Percentiles rank a stretch among this genome's conserved stretches.
Evolutionary conservation across 1,140 invertebrate species (phyloP).

Genomic region (Bradynema listronoti): DNA sequence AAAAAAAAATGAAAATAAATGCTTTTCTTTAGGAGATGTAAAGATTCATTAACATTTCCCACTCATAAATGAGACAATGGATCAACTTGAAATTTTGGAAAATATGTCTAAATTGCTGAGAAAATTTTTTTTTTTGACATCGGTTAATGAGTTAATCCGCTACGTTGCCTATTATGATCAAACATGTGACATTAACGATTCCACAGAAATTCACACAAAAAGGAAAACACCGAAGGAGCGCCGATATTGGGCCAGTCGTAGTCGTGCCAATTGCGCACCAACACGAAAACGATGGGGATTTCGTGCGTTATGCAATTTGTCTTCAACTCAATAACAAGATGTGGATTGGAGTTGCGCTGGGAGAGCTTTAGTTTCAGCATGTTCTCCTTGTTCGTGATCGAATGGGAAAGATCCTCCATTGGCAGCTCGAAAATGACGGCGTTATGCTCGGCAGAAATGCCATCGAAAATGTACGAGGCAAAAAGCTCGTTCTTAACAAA

Average conservation of each 20-base stretch:
- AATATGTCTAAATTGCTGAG: background rate
- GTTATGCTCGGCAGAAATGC: conserved; percentile 18
- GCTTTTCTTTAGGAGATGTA: too few relatives aligned
- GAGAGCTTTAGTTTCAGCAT: conserved; percentile 17
- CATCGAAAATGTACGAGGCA: conserved; percentile 14
- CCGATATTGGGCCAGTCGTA: conserved; percentile 24
- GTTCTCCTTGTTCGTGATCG: conserved; percentile 12
- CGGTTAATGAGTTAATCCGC: background rate
- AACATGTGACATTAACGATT: background rate
- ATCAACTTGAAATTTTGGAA: background rate
- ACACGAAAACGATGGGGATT: conserved; percentile 15
- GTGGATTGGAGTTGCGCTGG: conserved; percentile 14
- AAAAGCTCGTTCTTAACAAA: conserved; percentile 18
- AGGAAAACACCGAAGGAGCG: background rate
- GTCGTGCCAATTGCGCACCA: conserved; percentile 18
- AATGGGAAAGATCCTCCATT: conserved; percentile 15
- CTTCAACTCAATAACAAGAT: conserved; percentile 14
- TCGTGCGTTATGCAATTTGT: conserved; percentile 18
- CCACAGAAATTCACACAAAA: conserved; percentile 1
- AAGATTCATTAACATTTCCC: too few relatives aligned
- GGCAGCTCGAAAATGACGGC: conserved; percentile 25
- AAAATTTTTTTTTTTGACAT: background rate
- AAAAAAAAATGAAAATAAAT: too few relatives aligned
- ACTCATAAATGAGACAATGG: too few relatives aligned
- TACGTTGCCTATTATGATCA: conserved; percentile 4